Base-by-base conservation (phyloP, 2,888 invertebrate species). In the Didymodactylos carnosus region DNA sequence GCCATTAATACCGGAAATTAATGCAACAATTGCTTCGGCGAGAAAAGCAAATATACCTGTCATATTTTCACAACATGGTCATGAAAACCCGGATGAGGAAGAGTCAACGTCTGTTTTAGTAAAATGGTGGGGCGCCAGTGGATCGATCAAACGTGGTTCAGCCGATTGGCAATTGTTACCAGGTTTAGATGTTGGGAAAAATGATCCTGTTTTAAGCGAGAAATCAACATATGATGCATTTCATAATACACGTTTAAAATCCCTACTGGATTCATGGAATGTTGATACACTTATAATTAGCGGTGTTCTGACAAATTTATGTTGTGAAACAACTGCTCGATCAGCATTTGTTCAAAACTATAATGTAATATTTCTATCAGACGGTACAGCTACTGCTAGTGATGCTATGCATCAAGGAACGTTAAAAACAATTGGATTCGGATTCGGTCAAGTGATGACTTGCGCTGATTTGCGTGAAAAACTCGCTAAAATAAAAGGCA, bases 241-340 rank as follows among this genome's bases (percentile, higher is more conserved):
- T 53, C 35, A 75, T 46, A 39, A 40, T 19, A 76, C 76, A 16
- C 16, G 71, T n/a, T 53, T 76, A 10, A 72, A 72, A 19, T 40
- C 72, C 35, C 23, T 76, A 16, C 51, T 76, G n/a, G 49, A 70
- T 35, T 11, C 53, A 73, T 14, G 35, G 40, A 46, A 73, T 27
- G 62, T 75, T n/a, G 29, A 76, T 53, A 76, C 76, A 35, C 72
- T 76, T n/a, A 51, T 76, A 19, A 69, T 76, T 2, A 25, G 41
- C 10, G 76, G 76, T 27, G 76, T 76, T 39, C 43, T 76, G 72
- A 76, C 76, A 8, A 73, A 76, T 39, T 40, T 76, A 25, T 76
- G 76, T 49, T 76, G 76, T 69, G 76, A 76, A 72, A 75, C 76
- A 19, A 76, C 75, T n/a, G 75, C 76, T n/a, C 75, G 76, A 39